These are phyloP conservation scores for Philaethria dido DNA, from an alignment of 2,888 invertebrate species.

Conservation along the genomic window DNA sequence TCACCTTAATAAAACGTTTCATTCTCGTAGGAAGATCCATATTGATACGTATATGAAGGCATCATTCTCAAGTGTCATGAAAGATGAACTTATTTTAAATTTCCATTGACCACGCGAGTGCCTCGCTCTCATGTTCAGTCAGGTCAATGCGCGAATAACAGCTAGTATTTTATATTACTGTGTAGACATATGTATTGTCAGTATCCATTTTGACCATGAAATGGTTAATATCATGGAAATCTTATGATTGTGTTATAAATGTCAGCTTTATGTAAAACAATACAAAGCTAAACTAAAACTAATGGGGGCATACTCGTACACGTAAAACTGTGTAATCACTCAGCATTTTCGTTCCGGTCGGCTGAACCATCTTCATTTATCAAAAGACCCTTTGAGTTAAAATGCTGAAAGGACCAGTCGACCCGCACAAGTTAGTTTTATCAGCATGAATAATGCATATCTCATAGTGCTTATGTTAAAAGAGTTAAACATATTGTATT, in stretches of 20 bases:
- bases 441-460: constrained; percentile 38
- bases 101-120: too few relatives aligned
- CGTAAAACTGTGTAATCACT: constrained; percentile 30
- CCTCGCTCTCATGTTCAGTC: too few relatives aligned
- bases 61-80: too few relatives aligned
- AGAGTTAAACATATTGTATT: constrained; percentile 23
- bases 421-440: constrained; percentile 37
- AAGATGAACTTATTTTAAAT: too few relatives aligned
- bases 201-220: neutral
- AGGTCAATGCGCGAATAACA: too few relatives aligned
- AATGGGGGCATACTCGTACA: constrained; percentile 10
- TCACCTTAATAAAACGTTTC: too few relatives aligned
- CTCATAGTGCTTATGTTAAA: constrained; percentile 15
- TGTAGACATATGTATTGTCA: too few relatives aligned
- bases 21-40: too few relatives aligned
- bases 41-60: too few relatives aligned
- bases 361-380: constrained; percentile 35
- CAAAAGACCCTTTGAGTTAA: constrained; percentile 33
- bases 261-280: neutral
- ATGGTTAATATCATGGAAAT: neutral
- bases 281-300: constrained; percentile 2
- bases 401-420: constrained; percentile 36
- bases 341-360: constrained; percentile 25
- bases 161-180: too few relatives aligned
- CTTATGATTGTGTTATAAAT: neutral